Evolutionary conservation across 2,113 vertebrate species (phyloP), one percentile per base, ranked within the genome.

Genomic region (Zapus hudsonius): DNA sequence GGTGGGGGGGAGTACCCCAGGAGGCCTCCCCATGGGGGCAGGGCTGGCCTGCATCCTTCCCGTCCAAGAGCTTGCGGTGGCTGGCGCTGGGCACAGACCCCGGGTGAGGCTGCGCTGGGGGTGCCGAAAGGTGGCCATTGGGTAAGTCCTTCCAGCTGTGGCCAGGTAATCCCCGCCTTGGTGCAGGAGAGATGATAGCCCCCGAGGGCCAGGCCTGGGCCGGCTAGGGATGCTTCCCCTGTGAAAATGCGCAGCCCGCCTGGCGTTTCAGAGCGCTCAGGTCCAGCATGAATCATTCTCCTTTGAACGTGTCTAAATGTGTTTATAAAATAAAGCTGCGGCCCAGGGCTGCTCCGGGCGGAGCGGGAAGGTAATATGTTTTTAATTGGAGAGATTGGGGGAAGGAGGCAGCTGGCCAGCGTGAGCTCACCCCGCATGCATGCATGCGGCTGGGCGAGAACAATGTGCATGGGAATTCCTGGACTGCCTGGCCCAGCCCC

Each of bases 241-340:
- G 95, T 38, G 96, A 94, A 94, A 95, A 89, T 44, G 95, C 93
- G 95, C 91, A 64, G 89, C 84, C 16, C 91, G 42, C 89, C 94
- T 96, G 8, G 79, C 74, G 33, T 72, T 88, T 61, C 81, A 87
- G 84, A 73, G 94, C 8, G 90, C 92, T 90, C 94, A 15, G 96
- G 96, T 95, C 97, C 95, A 93, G 95, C 93, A 96, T 96, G 97
- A 97, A 97, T 97, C 96, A 97, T 95, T 97, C 93, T 87, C 96
- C 97, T 97, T 95, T 97, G 96, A 97, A 97, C 96, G 97, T 97
- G 97, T 97, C 96, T 96, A 93, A 97, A 96, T 96, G 96, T 97
- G 97, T 97, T 97, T 97, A 97, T 97, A 97, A 96, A 97, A 97
- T 95, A 97, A 97, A 97, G 97, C 96, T 96, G 97, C 94, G 85